Evolutionary conservation across 2,797 vertebrate species (phyloP).

Genomic region (Halcyon leucocephala): DNA sequence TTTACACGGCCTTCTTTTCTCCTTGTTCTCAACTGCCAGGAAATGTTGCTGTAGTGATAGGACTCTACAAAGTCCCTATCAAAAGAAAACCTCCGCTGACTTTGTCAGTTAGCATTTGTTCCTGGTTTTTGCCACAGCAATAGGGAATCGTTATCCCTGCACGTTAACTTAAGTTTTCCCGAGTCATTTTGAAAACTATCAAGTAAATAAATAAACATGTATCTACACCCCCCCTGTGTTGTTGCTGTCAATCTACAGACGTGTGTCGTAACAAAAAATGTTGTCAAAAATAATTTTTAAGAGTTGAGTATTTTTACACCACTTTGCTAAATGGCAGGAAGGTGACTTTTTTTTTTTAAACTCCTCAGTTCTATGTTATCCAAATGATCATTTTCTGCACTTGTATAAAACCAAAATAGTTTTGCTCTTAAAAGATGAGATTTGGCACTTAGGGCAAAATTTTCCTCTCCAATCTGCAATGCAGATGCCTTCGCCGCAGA

Average conservation of each 20-base stretch:
- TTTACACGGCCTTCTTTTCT: not conserved
- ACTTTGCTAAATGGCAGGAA: not conserved
- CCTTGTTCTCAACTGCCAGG: not conserved
- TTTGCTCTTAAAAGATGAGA: conserved; percentile 38
- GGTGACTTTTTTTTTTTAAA: not conserved
- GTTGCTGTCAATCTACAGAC: not conserved
- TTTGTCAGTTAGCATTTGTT: not conserved
- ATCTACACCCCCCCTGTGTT: not conserved
- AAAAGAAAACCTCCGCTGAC: not conserved
- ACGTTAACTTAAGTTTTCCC: not conserved
- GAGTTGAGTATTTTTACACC: not conserved
- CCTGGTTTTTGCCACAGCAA: not conserved
- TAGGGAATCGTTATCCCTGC: not conserved
- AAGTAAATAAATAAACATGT: not conserved
- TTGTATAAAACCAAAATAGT: conserved; percentile 53
- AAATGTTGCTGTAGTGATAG: not conserved
- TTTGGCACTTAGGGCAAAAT: conserved; percentile 64
- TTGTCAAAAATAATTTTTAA: not conserved
- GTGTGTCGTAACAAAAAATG: not conserved
- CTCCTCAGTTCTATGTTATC: not conserved
- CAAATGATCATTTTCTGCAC: conserved; percentile 2
- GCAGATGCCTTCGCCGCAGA: conserved; percentile 50
- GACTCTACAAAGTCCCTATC: not conserved
- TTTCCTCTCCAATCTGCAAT: conserved; percentile 66
- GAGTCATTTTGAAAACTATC: not conserved